Evolutionary conservation across 2,113 vertebrate species (phyloP).

Genomic region (Cichladusa arquata): DNA sequence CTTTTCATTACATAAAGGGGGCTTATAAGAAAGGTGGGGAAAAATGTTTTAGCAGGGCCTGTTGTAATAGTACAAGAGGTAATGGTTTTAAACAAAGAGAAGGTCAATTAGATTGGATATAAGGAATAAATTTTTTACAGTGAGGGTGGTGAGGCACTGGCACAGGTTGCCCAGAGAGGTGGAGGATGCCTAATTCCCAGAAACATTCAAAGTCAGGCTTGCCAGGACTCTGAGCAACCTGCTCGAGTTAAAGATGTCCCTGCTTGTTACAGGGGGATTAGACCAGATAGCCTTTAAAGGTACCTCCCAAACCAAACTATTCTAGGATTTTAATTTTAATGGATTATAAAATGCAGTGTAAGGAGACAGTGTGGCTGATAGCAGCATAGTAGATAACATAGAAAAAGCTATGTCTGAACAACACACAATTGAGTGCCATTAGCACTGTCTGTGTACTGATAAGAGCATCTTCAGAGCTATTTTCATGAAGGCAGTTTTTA

Average conservation of each 20-base stretch:
- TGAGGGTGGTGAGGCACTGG: background rate
- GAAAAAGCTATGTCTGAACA: background rate
- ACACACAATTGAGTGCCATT: background rate
- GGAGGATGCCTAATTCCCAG: background rate
- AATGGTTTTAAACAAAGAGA: background rate
- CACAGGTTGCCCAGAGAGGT: background rate
- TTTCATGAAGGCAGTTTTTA: slow-evolving; percentile 10
- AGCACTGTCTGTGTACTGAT: background rate
- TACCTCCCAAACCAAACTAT: background rate
- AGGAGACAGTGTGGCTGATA: background rate
- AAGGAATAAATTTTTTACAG: background rate
- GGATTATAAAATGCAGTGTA: background rate
- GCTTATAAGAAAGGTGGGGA: background rate
- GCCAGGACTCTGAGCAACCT: background rate
- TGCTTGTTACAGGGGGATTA: background rate
- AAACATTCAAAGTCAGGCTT: background rate
- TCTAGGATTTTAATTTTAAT: background rate
- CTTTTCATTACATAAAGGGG: background rate
- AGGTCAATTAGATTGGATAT: background rate
- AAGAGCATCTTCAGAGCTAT: slow-evolving; percentile 17
- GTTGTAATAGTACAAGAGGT: background rate
- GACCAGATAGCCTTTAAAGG: background rate
- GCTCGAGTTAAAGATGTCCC: background rate
- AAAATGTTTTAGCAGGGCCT: background rate
- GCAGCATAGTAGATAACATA: background rate